These are phyloP conservation scores for Leptocoma aspasia DNA, from an alignment of 2,113 vertebrate genomes.

Conservation along the genomic window DNA sequence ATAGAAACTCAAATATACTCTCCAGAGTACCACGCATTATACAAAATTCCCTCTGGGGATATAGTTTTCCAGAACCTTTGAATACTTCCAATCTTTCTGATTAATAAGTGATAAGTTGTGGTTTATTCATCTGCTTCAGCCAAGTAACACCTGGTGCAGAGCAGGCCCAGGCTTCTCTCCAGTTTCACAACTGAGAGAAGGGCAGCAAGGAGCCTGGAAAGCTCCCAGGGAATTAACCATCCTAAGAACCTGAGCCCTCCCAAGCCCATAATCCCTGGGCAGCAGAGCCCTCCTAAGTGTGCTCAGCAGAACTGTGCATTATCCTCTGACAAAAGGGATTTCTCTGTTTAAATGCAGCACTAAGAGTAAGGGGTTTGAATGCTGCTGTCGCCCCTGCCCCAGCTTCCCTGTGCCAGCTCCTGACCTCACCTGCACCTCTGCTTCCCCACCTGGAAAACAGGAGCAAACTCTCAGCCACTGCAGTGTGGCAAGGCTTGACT, in stretches of 20 bases:
- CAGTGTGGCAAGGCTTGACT: background rate
- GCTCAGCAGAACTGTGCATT: background rate
- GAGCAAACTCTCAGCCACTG: background rate
- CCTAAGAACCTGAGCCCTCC: background rate
- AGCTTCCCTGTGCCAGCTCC: background rate
- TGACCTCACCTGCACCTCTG: background rate
- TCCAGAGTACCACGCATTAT: background rate
- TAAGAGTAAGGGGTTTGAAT: background rate
- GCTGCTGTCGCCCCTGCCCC: background rate
- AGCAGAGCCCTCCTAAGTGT: background rate
- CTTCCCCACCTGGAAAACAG: background rate
- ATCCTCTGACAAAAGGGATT: background rate
- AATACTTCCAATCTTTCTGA: conserved; percentile 34
- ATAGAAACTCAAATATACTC: background rate
- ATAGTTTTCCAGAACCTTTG: conserved; percentile 1
- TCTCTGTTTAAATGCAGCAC: background rate
- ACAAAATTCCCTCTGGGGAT: conserved; percentile 14
- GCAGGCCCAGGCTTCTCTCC: background rate
- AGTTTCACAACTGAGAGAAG: background rate
- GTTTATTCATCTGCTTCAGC: conserved; percentile 6
- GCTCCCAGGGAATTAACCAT: background rate
- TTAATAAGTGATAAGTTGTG: conserved; percentile 58
- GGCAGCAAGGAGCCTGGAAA: background rate
- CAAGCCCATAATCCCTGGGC: background rate
- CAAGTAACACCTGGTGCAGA: background rate